phyloP scores from a whole-genome alignment of 1,140 invertebrate genomes.

The Scaptomyza graminum region DNA sequence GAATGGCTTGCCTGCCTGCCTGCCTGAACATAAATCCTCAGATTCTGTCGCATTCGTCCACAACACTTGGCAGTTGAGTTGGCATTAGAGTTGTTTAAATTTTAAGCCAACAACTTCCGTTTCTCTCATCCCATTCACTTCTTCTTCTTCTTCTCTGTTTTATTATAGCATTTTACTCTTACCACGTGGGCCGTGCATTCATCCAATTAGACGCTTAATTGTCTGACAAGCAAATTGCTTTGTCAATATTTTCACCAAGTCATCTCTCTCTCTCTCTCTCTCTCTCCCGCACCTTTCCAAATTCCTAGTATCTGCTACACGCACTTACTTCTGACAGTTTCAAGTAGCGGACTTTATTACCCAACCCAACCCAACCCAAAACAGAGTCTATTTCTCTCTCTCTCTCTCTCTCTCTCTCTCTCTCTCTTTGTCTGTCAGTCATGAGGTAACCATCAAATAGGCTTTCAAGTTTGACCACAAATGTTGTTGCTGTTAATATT shows the following conservation, averaged over 20 bases:
- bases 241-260: conserved; percentile 81
- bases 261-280: conserved; percentile 34
- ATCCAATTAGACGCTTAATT: conserved; percentile 83
- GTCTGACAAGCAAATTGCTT: conserved; percentile 82
- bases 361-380: conserved; percentile 40
- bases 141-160: not conserved
- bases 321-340: conserved; percentile 73
- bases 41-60: conserved; percentile 48
- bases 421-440: conserved; percentile 9
- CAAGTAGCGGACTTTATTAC: conserved; percentile 78
- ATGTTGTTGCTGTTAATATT: conserved; percentile 49
- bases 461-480: conserved; percentile 80
- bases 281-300: not conserved
- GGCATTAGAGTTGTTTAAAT: conserved; percentile 37
- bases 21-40: conserved; percentile 58
- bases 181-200: conserved; percentile 65
- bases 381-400: conserved; percentile 1
- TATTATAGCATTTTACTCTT: conserved; percentile 13
- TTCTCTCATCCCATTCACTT: conserved; percentile 5
- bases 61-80: conserved; percentile 5
- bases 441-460: conserved; percentile 71
- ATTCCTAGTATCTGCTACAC: conserved; percentile 20
- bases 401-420: not conserved
- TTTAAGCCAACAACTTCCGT: conserved; percentile 46
- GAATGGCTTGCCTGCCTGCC: conserved; percentile 16